Base-by-base conservation (phyloP, 2,888 invertebrate genomes). In the Drosophila testacea region DNA sequence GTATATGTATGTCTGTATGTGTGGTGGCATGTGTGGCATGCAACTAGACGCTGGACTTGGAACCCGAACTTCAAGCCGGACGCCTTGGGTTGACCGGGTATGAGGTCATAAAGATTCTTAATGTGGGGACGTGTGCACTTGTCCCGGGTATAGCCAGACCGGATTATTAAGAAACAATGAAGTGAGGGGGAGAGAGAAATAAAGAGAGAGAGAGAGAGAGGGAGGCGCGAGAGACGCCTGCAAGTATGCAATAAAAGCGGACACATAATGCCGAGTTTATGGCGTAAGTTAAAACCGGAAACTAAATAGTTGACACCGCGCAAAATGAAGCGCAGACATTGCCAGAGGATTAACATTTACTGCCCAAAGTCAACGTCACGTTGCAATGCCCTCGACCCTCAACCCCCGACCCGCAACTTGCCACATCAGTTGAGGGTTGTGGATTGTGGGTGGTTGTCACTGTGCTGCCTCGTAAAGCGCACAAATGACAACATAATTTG, bases 141-240 rank as follows among this genome's bases (percentile, higher is more conserved):
- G 61, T 61, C 32, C n/a, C 51, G 52, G 2, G 41, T 44, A 50
- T 41, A 7, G 13, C 67, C 63, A 46, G 47, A 46, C 39, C 52
- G 75, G 80, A 86, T 86, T 83, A 86, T 88, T 86, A 86, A 88
- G 83, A 88, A 80, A 88, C 85, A 88, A 85, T 87, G 88, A 88
- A 81, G 79, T 69, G 34, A 34, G 28, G 4, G n/a, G 41, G 9
- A 1, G 10, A 9, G 5, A 11, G 44, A 6, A 10, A 27, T 2
- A n/a, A 6, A 6, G 5, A 1, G 34, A n/a, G 44, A 7, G n/a
- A 6, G 5, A 1, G 34, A n/a, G 44, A 7, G n/a, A 9, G 44
- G 16, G 46, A 60, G 27, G 62, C 6, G 56, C 41, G 65, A 52
- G 70, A 72, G 67, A 39, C 44, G 65, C 22, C 61, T 61, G 71